phyloP scores from a whole-genome alignment of 2,113 vertebrate genomes.

The Chlorodrepanis virens region DNA sequence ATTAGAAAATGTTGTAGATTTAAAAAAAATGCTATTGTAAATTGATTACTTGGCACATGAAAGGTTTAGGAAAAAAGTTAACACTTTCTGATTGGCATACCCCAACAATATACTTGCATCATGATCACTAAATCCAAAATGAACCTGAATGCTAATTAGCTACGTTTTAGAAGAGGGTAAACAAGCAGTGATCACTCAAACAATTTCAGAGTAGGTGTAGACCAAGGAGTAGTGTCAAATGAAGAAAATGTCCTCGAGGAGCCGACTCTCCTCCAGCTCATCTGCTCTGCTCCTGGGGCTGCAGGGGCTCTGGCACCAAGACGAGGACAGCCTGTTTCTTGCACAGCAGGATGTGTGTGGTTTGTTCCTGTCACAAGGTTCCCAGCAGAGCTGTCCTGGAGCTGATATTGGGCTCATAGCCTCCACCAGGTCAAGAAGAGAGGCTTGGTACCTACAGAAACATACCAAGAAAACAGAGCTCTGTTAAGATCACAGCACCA shows the following conservation, averaged over 20 bases:
- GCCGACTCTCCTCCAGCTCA: slow-evolving; percentile 85
- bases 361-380: neutral
- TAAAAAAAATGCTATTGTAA: slow-evolving; percentile 17
- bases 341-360: neutral
- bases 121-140: slow-evolving; percentile 24
- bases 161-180: slow-evolving; percentile 2
- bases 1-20: neutral
- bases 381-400: neutral
- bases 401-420: slow-evolving; percentile 75
- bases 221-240: slow-evolving; percentile 73
- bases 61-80: neutral
- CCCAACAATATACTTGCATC: neutral
- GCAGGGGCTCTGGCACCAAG: slow-evolving; percentile 16
- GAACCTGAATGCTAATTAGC: neutral
- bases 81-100: neutral
- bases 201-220: slow-evolving; percentile 59
- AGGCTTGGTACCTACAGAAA: slow-evolving; percentile 79
- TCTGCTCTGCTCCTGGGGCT: slow-evolving; percentile 57
- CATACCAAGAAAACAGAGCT: neutral
- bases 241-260: slow-evolving; percentile 95
- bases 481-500: neutral
- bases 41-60: slow-evolving; percentile 41
- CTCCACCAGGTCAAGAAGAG: slow-evolving; percentile 82
- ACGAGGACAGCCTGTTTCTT: neutral
- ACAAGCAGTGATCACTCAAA: slow-evolving; percentile 40